phyloP scores from a whole-genome alignment of 2,113 vertebrate genomes.

The Fulmarus glacialis region DNA sequence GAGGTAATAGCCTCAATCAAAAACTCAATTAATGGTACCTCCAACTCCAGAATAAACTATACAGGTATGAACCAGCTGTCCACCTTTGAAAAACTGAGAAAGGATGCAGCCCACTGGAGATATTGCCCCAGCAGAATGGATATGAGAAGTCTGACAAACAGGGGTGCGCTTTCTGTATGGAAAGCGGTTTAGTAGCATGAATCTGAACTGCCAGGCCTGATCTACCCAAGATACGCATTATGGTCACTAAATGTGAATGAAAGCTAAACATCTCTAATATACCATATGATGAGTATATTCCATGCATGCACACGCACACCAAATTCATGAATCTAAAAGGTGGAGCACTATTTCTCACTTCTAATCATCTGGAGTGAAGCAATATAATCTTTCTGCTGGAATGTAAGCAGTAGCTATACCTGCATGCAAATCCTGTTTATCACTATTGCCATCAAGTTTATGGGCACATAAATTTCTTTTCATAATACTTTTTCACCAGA shows the following conservation, averaged over 20 bases:
- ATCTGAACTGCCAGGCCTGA: not conserved
- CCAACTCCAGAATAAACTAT: not conserved
- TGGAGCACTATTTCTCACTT: not conserved
- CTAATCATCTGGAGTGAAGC: not conserved
- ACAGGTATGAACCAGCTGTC: not conserved
- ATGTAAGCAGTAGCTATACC: not conserved
- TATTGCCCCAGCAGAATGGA: not conserved
- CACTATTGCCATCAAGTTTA: not conserved
- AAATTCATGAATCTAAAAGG: not conserved
- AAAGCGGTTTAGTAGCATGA: not conserved
- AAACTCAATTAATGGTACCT: not conserved
- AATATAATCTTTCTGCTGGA: not conserved
- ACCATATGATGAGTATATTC: not conserved
- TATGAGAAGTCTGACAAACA: not conserved
- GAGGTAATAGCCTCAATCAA: not conserved
- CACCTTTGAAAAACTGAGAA: not conserved
- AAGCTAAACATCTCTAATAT: not conserved
- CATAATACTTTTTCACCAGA: slow-evolving; percentile 37
- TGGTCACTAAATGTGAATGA: not conserved
- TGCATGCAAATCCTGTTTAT: slow-evolving; percentile 38
- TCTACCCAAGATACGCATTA: not conserved
- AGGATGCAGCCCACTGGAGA: not conserved
- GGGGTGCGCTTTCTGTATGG: rapidly evolving
- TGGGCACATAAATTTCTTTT: slow-evolving; percentile 24
- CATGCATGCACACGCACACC: not conserved